Conservation (phyloP, 2,888 invertebrate genomes). For the Heliconius sara region DNA sequence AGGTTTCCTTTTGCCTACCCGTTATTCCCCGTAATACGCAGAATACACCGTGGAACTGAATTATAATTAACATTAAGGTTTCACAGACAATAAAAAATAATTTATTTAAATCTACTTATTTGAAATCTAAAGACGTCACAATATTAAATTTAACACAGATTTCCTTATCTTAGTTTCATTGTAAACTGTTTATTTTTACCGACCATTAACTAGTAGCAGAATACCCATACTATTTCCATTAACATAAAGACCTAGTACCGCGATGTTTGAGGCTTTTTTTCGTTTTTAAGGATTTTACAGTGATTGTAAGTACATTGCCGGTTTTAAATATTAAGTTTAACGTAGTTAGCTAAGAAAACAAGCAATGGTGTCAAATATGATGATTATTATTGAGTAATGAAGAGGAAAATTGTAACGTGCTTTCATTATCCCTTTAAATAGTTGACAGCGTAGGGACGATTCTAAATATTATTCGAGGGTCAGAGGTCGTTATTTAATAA, state of each 20-base stretch:
- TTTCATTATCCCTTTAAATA: conserved; percentile 39
- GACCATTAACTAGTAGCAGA: conserved; percentile 22
- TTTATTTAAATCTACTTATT: background rate
- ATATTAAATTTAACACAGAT: background rate
- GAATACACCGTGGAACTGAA: background rate
- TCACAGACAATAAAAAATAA: background rate
- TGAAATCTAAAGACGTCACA: background rate
- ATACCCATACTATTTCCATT: conserved; percentile 29
- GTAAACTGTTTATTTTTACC: conserved; percentile 21
- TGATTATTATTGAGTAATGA: background rate
- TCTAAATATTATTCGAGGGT: conserved; percentile 36
- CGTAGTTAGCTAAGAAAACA: background rate
- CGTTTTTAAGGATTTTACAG: background rate
- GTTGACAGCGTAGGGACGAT: conserved; percentile 38
- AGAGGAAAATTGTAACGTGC: background rate
- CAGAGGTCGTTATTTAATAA: conserved; percentile 8
- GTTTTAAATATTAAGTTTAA: background rate
- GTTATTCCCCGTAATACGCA: too few species aligned
- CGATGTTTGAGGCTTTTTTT: background rate
- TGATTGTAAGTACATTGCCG: conserved; percentile 7
- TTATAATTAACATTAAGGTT: background rate
- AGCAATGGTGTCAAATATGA: background rate
- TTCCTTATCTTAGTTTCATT: conserved; percentile 27
- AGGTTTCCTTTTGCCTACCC: too few species aligned
- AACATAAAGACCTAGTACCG: conserved; percentile 22